These are phyloP conservation scores for Pagetopsis macropterus DNA, from an alignment of 2,797 vertebrate species.

Conservation along the genomic window DNA sequence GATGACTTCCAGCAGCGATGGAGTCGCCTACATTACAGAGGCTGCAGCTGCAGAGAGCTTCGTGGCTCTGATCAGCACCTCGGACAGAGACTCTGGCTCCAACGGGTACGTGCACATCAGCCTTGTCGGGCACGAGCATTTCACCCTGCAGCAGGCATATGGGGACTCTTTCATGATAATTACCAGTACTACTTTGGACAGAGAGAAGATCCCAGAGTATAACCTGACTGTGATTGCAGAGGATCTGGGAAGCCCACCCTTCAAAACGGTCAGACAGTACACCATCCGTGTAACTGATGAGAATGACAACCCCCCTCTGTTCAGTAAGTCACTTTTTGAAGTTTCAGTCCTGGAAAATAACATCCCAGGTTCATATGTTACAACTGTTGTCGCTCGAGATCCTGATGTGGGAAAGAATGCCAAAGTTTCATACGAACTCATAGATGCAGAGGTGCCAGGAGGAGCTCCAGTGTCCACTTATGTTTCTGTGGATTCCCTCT, in stretches of 20 bases:
- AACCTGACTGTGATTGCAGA: slow-evolving; percentile 84
- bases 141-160: slow-evolving; percentile 85
- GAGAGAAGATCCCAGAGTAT: slow-evolving; percentile 84
- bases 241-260: slow-evolving; percentile 81
- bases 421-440: slow-evolving; percentile 79
- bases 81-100: slow-evolving; percentile 84
- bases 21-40: slow-evolving; percentile 84
- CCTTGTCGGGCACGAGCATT: slow-evolving; percentile 85
- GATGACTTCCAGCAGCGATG: slow-evolving; percentile 83
- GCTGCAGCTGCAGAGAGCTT: slow-evolving; percentile 83
- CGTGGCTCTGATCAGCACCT: slow-evolving; percentile 86
- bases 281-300: slow-evolving; percentile 84
- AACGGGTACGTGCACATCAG: slow-evolving; percentile 84
- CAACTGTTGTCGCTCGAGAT: slow-evolving; percentile 82
- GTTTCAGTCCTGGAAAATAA: slow-evolving; percentile 86
- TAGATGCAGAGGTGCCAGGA: slow-evolving; percentile 74
- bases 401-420: slow-evolving; percentile 71
- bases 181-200: slow-evolving; percentile 79
- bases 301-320: slow-evolving; percentile 85
- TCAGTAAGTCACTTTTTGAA: slow-evolving; percentile 82
- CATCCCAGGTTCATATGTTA: slow-evolving; percentile 83
- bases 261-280: slow-evolving; percentile 83
- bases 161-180: slow-evolving; percentile 86
- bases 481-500: slow-evolving; percentile 73
- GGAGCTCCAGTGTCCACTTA: slow-evolving; percentile 76